Evolutionary conservation across 1,140 invertebrate species (phyloP), one percentile per base, ranked within the genome.

Genomic region (Oncopeltus fasciatus): DNA sequence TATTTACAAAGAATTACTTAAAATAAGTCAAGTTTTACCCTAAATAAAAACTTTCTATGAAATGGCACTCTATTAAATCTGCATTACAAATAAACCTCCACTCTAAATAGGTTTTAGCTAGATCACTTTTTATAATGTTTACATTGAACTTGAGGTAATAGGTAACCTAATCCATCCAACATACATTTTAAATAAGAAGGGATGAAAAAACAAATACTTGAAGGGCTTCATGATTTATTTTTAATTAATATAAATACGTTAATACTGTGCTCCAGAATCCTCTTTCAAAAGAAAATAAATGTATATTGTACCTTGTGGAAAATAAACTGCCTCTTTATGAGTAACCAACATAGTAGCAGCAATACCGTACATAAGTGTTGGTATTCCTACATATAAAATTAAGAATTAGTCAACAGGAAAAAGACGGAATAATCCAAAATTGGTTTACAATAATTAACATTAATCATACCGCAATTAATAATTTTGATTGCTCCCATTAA

Each of bases 401-500:
- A 53, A 53, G 20, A 53, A 38, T 38, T 38, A 38, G 5, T 8
- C 14, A 38, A 14, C 21, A 26, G 20, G 49, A 53, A 24, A 26
- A 53, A 8, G 2, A 26, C 5, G 24, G 26, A 27, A 2, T 5
- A n/a, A n/a, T n/a, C n/a, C n/a, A n/a, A n/a, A n/a, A n/a, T n/a
- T n/a, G n/a, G n/a, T n/a, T n/a, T n/a, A n/a, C n/a, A n/a, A n/a
- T n/a, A n/a, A n/a, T n/a, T n/a, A 18, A 27, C 28, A 1, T 28
- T 31, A 38, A 21, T 31, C 5, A 75, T 81, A 95, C 93, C 93
- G 72, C 97, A 81, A 80, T 97, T 97, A 44, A 90, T 73, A 46
- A 93, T 74, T 80, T 97, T 98, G 61, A 98, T 84, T 57, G 81
- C 72, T 65, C 85, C 83, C 79, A 92, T 95, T 69, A 96, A 86